These are phyloP conservation scores for Apis mellifera DNA, from an alignment of 1,140 invertebrate genomes.

Conservation along the genomic window Amel_HAv3.1 CM009935.2:9251001-9251500, in stretches of 20 bases:
- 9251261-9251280: not conserved
- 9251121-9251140: conserved; percentile 5
- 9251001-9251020: too few relatives aligned
- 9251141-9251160: conserved; percentile 45
- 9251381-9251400: conserved; percentile 59
- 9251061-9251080: too few relatives aligned
- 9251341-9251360: conserved; percentile 45
- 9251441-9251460: fast-evolving
- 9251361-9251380: conserved; percentile 53
- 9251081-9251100: not conserved
- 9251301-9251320: not conserved
- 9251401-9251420: conserved; percentile 31
- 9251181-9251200: conserved; percentile 55
- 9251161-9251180: conserved; percentile 53
- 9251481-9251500: not conserved
- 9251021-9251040: too few relatives aligned
- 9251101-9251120: conserved; percentile 4
- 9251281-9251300: too few relatives aligned
- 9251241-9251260: conserved; percentile 9
- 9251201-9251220: conserved; percentile 42
- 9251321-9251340: conserved; percentile 28
- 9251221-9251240: conserved; percentile 15
- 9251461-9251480: not conserved
- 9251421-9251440: conserved; percentile 31
- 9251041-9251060: too few relatives aligned